Percentiles rank a stretch among this genome's conserved stretches.
These are phyloP conservation scores for Mayetiola destructor DNA, from an alignment of 2,888 invertebrate genomes.

Conservation along the genomic window DNA sequence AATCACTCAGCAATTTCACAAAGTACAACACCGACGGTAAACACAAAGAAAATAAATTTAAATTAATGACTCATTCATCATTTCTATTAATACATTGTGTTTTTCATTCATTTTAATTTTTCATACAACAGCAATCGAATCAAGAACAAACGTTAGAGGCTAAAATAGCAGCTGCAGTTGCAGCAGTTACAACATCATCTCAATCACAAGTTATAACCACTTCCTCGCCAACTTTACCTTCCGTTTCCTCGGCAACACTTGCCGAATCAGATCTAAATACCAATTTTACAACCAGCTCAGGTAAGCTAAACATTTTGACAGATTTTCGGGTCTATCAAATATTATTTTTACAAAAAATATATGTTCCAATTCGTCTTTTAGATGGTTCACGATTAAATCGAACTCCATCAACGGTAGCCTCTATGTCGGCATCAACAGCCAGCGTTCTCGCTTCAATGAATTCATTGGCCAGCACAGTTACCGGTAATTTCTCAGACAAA, in stretches of 20 bases:
- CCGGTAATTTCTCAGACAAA: background rate
- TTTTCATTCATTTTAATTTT: background rate
- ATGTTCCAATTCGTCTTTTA: background rate
- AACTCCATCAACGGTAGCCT: constrained; percentile 26
- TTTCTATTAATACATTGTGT: background rate
- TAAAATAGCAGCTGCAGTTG: constrained; percentile 14
- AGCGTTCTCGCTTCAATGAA: constrained; percentile 7
- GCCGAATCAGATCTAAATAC: too few species aligned
- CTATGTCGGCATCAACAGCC: constrained; percentile 17
- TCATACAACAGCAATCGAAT: background rate
- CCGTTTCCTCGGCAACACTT: too few species aligned
- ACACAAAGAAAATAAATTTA: background rate
- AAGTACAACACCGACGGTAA: constrained; percentile 4
- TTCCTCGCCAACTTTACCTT: background rate
- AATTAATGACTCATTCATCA: background rate
- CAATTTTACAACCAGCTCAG: too few species aligned
- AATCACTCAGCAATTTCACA: background rate
- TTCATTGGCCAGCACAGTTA: constrained; percentile 2
- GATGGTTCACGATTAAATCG: background rate
- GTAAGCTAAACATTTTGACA: background rate
- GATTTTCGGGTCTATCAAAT: background rate
- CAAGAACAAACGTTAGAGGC: background rate
- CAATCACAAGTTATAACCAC: background rate
- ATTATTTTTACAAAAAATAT: background rate
- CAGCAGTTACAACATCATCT: constrained; percentile 16